These are phyloP conservation scores for Stenotaenia linearis DNA, from an alignment of 2,888 invertebrate genomes.

Conservation along the genomic window DNA sequence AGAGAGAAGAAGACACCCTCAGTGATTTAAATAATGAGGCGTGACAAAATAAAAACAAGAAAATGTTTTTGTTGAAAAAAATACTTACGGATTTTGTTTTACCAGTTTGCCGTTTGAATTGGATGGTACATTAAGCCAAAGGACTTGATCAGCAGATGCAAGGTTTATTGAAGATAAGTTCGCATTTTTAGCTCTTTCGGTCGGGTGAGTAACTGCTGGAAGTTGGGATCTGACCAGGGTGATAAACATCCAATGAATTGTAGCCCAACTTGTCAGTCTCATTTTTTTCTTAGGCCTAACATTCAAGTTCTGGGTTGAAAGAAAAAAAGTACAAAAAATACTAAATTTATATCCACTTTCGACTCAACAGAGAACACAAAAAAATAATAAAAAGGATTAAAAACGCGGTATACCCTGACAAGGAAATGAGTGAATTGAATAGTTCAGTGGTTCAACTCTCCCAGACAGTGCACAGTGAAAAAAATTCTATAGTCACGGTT, in stretches of 20 bases:
- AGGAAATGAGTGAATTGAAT: conserved; percentile 16
- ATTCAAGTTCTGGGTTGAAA: background rate
- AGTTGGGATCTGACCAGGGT: background rate
- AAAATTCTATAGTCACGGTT: background rate
- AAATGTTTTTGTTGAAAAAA: background rate
- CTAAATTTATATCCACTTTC: too few species aligned
- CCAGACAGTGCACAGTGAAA: background rate
- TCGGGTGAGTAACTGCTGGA: background rate
- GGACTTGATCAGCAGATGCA: conserved; percentile 26
- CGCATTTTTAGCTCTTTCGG: background rate
- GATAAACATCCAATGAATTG: conserved; percentile 7
- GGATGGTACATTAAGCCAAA: conserved; percentile 4
- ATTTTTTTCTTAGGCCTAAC: conserved; percentile 17
- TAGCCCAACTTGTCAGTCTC: conserved; percentile 11
- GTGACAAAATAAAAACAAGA: background rate
- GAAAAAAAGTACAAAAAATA: too few species aligned
- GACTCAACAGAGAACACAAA: too few species aligned
- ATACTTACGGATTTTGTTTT: conserved; percentile 24
- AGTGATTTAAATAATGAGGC: background rate
- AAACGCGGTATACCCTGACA: background rate
- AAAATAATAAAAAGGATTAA: background rate
- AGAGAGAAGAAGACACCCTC: background rate
- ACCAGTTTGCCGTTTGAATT: background rate
- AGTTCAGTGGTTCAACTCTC: conserved; percentile 26
- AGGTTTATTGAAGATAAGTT: background rate